Evolutionary conservation across 2,113 vertebrate species (phyloP), one percentile per base, ranked within the genome.

Genomic region (Saccopteryx leptura): DNA sequence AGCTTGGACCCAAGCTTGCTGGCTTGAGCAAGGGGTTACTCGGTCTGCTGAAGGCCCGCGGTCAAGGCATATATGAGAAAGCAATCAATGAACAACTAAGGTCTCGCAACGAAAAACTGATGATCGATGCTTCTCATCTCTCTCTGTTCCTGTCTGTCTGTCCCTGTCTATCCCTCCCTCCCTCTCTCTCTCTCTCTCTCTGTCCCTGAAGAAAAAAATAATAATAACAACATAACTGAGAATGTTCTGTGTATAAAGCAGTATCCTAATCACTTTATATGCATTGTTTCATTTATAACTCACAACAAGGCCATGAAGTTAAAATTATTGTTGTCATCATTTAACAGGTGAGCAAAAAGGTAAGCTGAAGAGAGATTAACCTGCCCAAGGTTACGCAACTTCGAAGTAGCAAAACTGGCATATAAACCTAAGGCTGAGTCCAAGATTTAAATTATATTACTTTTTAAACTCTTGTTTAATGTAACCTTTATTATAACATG

Each of bases 301-400:
- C 48, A 74, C 46, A 66, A 69, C 14, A 82, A 78, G 48, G 23
- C 17, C 82, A 39, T 17, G 15, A n/a, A 31, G 13, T 76, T 78
- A 72, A 31, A 78, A 69, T 48, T 63, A 78, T 4, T 76, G 31
- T 7, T 74, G 31, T 72, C 28, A 72, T 26, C 50, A 46, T 13
- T 54, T 69, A 94, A 75, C 46, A 94, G 26, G 60, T 71, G 46
- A 92, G 39, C 24, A 95, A 79, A 80, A 76, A 79, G 13, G n/a
- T 54, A 31, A 85, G 3, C 56, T 56, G 24, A 76, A 69, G 24
- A 68, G 52, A 69, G 56, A 33, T 84, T 88, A 88, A 84, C 26
- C 54, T 75, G 52, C 54, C 50, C 60, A 50, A 83, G 11, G 23
- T 71, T n/a, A 63, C 24, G 6, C 19, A 86, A 71, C 15, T 72